A percentile compares a stretch with the other conserved stretches of the same genome.
phyloP scores from a whole-genome alignment of 2,888 invertebrate species.

The Phymatocera aterrima region DNA sequence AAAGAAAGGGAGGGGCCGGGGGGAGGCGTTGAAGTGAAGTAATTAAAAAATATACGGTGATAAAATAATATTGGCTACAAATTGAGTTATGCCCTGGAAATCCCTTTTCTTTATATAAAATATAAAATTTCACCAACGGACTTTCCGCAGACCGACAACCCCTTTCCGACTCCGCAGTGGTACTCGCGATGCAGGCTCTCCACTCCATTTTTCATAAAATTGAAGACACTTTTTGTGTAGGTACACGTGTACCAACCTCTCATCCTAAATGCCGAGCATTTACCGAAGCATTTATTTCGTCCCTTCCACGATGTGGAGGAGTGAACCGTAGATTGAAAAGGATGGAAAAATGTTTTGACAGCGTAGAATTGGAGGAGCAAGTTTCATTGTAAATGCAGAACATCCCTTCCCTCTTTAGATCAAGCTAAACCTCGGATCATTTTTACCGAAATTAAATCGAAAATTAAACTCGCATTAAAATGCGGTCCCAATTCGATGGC shows the following conservation, averaged over 20 bases:
- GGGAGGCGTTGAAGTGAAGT: constrained; percentile 67
- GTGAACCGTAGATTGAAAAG: constrained; percentile 53
- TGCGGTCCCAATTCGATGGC: constrained; percentile 66
- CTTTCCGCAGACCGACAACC: constrained; percentile 31
- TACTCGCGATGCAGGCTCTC: constrained; percentile 47
- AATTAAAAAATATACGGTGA: constrained; percentile 72
- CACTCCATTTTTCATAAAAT: background rate
- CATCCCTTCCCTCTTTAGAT: constrained; percentile 56
- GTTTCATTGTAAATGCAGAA: constrained; percentile 61
- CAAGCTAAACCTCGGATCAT: constrained; percentile 65
- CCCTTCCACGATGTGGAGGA: constrained; percentile 62
- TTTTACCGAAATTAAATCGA: constrained; percentile 73
- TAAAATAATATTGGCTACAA: constrained; percentile 73
- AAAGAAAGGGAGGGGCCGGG: constrained; percentile 47
- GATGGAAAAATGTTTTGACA: constrained; percentile 20
- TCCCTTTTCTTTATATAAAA: constrained; percentile 63
- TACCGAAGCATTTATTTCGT: constrained; percentile 43
- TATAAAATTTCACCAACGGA: constrained; percentile 60
- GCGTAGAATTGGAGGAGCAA: constrained; percentile 55
- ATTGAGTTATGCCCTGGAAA: constrained; percentile 62
- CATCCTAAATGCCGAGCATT: background rate
- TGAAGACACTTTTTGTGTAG: background rate
- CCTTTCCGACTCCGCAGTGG: constrained; percentile 49
- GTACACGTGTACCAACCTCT: too few relatives aligned
- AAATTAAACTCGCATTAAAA: constrained; percentile 72